Percentiles rank a stretch among this genome's conserved stretches.
phyloP scores from a whole-genome alignment of 1,140 invertebrate species.

The Cylas formicarius region DNA sequence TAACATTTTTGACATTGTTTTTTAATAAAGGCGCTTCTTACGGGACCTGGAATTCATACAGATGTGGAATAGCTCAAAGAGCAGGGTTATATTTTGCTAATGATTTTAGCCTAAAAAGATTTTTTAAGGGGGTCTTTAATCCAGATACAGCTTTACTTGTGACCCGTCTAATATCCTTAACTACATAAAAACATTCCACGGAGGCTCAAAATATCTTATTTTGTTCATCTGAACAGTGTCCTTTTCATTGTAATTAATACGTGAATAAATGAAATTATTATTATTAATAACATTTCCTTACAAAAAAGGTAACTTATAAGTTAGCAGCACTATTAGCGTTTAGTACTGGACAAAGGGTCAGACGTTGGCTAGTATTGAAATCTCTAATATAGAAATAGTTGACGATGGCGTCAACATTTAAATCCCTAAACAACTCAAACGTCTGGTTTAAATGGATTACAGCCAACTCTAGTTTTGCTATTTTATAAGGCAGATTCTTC shows the following conservation, averaged over 20 bases:
- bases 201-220: too few relatives aligned
- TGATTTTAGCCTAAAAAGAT: slow-evolving; percentile 18
- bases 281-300: too few relatives aligned
- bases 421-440: slow-evolving; percentile 20
- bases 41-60: slow-evolving; percentile 27
- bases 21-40: slow-evolving; percentile 23
- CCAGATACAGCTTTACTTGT: slow-evolving; percentile 27
- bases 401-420: slow-evolving; percentile 2
- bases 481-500: too few relatives aligned
- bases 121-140: slow-evolving; percentile 26
- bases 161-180: slow-evolving; percentile 25
- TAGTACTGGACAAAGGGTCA: slow-evolving; percentile 22
- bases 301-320: slow-evolving; percentile 23
- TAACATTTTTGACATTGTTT: slow-evolving; percentile 18
- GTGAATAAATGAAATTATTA: too few relatives aligned
- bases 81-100: slow-evolving; percentile 16
- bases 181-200: too few relatives aligned
- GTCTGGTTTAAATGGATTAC: slow-evolving; percentile 6
- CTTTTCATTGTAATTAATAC: too few relatives aligned
- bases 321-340: slow-evolving; percentile 24
- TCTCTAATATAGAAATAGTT: not conserved
- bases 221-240: too few relatives aligned
- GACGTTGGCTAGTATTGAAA: slow-evolving; percentile 15
- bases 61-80: slow-evolving; percentile 26
- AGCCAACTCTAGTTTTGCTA: slow-evolving; percentile 12